A percentile compares a stretch with the other conserved stretches of the same genome.
These are phyloP conservation scores for Talpa occidentalis DNA, from an alignment of 2,113 vertebrate species.

Conservation along the genomic window DNA sequence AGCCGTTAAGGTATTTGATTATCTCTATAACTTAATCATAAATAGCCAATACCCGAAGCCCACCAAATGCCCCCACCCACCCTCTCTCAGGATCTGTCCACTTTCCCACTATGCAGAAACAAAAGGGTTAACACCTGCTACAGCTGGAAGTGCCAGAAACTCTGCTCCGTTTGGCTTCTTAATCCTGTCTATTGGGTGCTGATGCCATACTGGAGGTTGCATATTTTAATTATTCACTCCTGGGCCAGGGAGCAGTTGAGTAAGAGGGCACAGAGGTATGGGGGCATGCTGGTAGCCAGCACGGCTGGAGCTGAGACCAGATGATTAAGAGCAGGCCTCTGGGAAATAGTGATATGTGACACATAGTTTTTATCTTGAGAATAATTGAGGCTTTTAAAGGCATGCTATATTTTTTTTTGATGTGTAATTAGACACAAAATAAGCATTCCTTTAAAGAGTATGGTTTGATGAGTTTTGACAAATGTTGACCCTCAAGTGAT, in stretches of 20 bases:
- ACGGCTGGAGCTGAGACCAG: background rate
- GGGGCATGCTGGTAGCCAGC: background rate
- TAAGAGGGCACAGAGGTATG: background rate
- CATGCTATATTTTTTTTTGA: background rate
- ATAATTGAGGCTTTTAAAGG: background rate
- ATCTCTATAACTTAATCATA: background rate
- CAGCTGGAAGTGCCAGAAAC: background rate
- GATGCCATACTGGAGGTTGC: background rate
- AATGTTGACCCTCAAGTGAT: background rate
- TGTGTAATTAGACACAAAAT: background rate
- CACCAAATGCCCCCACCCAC: accelerated
- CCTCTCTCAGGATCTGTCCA: background rate
- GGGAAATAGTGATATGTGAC: background rate
- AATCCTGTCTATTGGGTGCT: background rate
- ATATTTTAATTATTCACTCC: background rate
- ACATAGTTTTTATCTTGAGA: background rate
- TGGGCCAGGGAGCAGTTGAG: conserved; percentile 1
- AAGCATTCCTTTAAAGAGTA: background rate
- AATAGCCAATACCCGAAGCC: background rate
- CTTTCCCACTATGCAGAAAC: background rate
- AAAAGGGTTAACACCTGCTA: background rate
- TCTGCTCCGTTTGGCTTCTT: background rate
- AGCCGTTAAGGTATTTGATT: background rate
- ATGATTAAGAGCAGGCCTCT: background rate
- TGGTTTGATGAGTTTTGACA: background rate